Conservation (phyloP, 1,140 invertebrate species). For the Steinernema khuongi region DNA sequence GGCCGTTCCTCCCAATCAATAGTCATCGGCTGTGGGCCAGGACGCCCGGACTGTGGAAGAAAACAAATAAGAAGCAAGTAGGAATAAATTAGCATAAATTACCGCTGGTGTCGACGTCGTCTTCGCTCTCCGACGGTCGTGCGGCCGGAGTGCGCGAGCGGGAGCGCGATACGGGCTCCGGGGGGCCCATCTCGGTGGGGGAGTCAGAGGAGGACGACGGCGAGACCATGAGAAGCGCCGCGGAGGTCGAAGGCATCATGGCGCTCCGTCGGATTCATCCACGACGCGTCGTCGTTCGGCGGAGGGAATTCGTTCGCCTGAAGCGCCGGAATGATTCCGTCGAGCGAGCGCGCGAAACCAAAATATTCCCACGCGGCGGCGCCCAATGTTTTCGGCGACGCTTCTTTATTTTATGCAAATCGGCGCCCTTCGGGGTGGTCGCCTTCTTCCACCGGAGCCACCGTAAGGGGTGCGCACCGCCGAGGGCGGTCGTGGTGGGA, state of each 20-base stretch:
- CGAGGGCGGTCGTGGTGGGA: not conserved
- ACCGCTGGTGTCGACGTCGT: constrained; percentile 11
- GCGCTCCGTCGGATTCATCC: not conserved
- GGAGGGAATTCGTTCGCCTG: not conserved
- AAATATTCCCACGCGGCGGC: constrained; percentile 14
- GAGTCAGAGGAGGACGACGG: not conserved
- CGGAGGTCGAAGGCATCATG: constrained; percentile 11
- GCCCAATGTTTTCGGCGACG: not conserved
- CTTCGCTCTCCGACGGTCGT: not conserved
- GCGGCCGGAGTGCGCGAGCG: not conserved
- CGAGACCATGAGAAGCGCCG: constrained; percentile 2
- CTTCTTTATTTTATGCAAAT: constrained; percentile 16
- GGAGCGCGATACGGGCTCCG: not conserved
- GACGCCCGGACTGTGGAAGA: no score
- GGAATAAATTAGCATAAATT: constrained; percentile 12
- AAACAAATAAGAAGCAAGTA: no score
- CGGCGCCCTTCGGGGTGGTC: not conserved
- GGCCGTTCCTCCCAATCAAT: no score
- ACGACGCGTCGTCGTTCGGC: not conserved
- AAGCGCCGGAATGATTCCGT: constrained; percentile 1
- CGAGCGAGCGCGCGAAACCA: not conserved
- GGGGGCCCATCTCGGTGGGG: not conserved
- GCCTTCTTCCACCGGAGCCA: not conserved
- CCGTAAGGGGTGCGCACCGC: not conserved
- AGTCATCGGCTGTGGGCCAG: no score